Percentiles rank a stretch among this genome's conserved stretches.
Conservation (phyloP, 2,888 invertebrate genomes). For the Heliconius sara region DNA sequence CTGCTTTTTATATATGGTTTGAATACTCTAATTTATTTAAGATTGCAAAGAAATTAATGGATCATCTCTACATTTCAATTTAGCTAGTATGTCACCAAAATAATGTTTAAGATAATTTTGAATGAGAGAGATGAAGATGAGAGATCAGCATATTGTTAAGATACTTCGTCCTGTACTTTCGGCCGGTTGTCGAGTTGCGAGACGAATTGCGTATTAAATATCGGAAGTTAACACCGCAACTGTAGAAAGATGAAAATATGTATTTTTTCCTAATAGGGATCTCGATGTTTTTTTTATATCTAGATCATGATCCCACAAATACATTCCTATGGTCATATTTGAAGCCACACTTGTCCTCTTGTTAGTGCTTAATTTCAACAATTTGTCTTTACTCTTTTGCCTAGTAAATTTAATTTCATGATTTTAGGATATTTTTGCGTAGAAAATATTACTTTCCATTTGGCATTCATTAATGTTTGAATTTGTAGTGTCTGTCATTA, state of each 20-base stretch:
- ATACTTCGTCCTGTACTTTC: background rate
- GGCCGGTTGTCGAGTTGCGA: background rate
- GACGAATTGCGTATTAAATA: background rate
- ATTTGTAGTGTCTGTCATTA: conserved; percentile 21
- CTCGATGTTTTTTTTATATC: no score
- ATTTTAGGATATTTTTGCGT: background rate
- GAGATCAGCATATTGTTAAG: background rate
- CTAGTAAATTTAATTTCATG: conserved; percentile 3
- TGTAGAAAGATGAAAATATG: background rate
- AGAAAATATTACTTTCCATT: conserved; percentile 18
- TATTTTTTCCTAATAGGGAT: background rate
- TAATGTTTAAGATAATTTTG: no score
- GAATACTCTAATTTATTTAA: background rate
- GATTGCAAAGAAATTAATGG: no score
- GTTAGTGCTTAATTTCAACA: background rate
- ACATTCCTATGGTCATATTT: no score
- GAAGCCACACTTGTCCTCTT: no score
- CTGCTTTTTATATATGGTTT: background rate
- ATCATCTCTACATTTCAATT: background rate
- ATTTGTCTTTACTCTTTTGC: background rate
- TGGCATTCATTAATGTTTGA: conserved; percentile 20
- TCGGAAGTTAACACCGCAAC: background rate
- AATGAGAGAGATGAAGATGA: no score
- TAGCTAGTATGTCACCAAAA: background rate
- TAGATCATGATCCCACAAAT: no score